phyloP scores from a whole-genome alignment of 2,888 invertebrate genomes.

The Drosophila subquinaria region DNA sequence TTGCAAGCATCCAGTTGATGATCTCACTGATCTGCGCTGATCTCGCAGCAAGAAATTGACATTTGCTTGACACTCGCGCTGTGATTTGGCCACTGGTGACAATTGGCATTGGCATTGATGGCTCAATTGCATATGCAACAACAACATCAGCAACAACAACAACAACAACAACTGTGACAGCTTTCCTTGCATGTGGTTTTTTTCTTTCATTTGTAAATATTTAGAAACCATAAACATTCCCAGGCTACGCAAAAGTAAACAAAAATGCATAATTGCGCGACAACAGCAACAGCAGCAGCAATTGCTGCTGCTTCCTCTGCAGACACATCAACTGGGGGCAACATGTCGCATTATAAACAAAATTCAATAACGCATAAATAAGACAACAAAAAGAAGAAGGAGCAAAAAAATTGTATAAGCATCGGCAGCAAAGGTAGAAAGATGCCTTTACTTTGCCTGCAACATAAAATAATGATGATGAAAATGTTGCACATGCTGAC shows the following conservation, averaged over 20 bases:
- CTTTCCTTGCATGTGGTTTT: slow-evolving; percentile 47
- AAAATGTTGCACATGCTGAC: slow-evolving; percentile 79
- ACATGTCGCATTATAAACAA: slow-evolving; percentile 75
- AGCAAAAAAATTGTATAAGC: slow-evolving; percentile 28
- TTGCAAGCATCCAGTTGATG: slow-evolving; percentile 36
- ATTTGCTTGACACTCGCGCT: slow-evolving; percentile 73
- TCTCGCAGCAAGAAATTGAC: slow-evolving; percentile 55
- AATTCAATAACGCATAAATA: slow-evolving; percentile 81
- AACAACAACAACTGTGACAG: slow-evolving; percentile 9
- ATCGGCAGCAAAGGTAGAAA: slow-evolving; percentile 41
- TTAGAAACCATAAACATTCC: slow-evolving; percentile 61
- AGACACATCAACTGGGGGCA: slow-evolving; percentile 24
- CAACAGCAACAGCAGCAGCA: slow-evolving; percentile 32
- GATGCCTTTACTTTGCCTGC: slow-evolving; percentile 55
- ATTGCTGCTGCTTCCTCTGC: slow-evolving; percentile 12
- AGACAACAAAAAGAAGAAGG: slow-evolving; percentile 23
- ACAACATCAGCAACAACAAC: slow-evolving; percentile 3
- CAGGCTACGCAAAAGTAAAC: slow-evolving; percentile 60
- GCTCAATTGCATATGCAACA: slow-evolving; percentile 42
- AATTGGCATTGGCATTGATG: slow-evolving; percentile 66
- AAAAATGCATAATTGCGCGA: slow-evolving; percentile 61
- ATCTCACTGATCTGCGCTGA: slow-evolving; percentile 31
- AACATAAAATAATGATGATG: slow-evolving; percentile 82
- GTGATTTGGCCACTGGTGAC: slow-evolving; percentile 70
- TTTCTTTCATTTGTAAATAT: slow-evolving; percentile 48